A percentile compares a stretch with the other conserved stretches of the same genome.
Conservation (phyloP, 2,797 vertebrate species). For the Adelosebastes latens region DNA sequence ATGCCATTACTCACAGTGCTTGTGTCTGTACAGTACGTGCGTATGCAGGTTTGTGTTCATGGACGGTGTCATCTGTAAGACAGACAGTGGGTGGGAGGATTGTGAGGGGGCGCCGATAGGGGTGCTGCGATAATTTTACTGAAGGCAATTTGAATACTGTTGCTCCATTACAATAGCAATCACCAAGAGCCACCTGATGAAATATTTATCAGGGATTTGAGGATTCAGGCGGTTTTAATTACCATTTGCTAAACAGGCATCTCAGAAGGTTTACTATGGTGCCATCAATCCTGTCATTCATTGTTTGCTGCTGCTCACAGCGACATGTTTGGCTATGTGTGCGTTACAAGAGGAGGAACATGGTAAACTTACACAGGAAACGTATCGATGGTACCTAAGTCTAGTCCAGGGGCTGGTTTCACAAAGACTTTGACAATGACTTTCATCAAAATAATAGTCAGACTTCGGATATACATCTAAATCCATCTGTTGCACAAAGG, state of each 20-base stretch:
- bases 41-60: background rate
- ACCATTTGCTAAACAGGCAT: constrained; percentile 76
- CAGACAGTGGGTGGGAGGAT: background rate
- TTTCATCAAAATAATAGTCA: background rate
- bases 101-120: background rate
- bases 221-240: constrained; percentile 81
- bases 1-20: background rate
- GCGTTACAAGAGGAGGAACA: constrained; percentile 8
- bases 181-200: constrained; percentile 76
- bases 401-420: background rate
- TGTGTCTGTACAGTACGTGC: background rate
- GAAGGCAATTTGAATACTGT: constrained; percentile 75
- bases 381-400: background rate
- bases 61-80: background rate
- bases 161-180: constrained; percentile 76
- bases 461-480: background rate
- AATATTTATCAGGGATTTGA: constrained; percentile 83
- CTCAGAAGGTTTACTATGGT: constrained; percentile 52
- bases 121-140: constrained; percentile 51
- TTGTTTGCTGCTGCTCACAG: constrained; percentile 31
- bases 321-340: constrained; percentile 32
- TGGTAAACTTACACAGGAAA: background rate
- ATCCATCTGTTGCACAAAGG: background rate
- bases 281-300: constrained; percentile 59
- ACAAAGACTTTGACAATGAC: background rate